Base-by-base conservation (phyloP, 1,140 invertebrate genomes). In the Agrypnia vestita region DNA sequence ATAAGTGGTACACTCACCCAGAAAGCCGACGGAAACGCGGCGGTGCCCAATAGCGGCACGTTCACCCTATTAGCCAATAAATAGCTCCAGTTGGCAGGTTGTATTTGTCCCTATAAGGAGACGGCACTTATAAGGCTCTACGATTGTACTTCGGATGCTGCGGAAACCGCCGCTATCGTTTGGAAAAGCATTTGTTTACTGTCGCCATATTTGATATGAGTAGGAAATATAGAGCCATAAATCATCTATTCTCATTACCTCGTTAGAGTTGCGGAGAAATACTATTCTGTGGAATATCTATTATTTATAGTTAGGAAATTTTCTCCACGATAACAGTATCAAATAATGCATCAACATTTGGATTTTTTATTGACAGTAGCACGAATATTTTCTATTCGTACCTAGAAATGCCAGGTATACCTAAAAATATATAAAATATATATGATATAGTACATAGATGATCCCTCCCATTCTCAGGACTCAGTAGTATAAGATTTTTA, bases 21-120 rank as follows among this genome's bases (percentile, higher is more conserved):
- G 9, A 59, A 59, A 21, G 17, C 55, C 9, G 55, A 59, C 21
- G 21, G 21, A 59, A 59, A 21, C 21, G 21, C 8, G 55, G 55
- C 55, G 55, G 55, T 59, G 55, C 15, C 55, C 21, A 59, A 59
- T 19, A 59, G 55, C 21, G 7, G 55, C 21, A 59, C 17, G 17
- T 19, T 21, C 55, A 9, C 55, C 55, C 55, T 59, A 59, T 59
- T 19, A 59, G 55, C 25, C 51, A 25, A 74, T 74, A 55, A 56
- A 74, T 74, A 25, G 49, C 72, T 56, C 46, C 21, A 74, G 72
- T 53, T 74, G 72, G 53, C 72, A 74, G 72, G 72, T 74, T 74
- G 72, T 74, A 21, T 55, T 51, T 74, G 72, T 55, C 72, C 51
- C 25, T 55, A 74, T 55, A 74, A 51, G 72, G 72, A 10, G 21